These are phyloP conservation scores for Hystrix cristata DNA, from an alignment of 2,113 vertebrate genomes.

Conservation along the genomic window DNA sequence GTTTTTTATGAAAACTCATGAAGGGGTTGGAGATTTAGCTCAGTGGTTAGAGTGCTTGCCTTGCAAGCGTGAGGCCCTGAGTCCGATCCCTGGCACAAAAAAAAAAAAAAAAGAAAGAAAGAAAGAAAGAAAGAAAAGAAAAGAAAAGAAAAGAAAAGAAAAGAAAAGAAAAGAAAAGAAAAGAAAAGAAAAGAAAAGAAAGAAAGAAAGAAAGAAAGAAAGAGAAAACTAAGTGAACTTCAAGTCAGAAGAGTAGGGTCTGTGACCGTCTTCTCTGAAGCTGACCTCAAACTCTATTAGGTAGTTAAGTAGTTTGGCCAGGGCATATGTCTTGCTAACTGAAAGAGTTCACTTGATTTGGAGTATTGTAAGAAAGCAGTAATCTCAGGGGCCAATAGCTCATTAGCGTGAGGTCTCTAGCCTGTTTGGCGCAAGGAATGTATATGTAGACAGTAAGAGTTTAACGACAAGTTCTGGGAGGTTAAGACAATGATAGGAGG, in stretches of 20 bases:
- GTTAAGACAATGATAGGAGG: not conserved
- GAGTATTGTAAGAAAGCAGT: not conserved
- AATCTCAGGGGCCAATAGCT: not conserved
- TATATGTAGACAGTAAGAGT: not conserved
- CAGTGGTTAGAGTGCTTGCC: too few relatives aligned
- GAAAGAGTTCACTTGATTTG: not conserved
- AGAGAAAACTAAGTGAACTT: not conserved
- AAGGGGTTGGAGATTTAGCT: too few relatives aligned
- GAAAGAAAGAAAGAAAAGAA: too few relatives aligned
- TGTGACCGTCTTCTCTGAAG: not conserved
- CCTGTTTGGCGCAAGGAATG: not conserved
- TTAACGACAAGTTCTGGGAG: slow-evolving; percentile 2
- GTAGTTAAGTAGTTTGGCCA: not conserved
- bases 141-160: too few relatives aligned
- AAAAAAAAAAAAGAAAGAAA: not conserved
- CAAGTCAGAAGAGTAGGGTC: not conserved
- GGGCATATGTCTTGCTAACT: not conserved
- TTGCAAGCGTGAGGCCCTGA: too few relatives aligned
- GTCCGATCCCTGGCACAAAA: too few relatives aligned
- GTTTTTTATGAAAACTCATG: not conserved
- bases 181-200: not conserved
- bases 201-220: too few relatives aligned
- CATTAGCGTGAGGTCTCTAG: not conserved
- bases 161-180: not conserved
- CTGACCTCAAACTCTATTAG: not conserved